Conservation (phyloP, 2,888 invertebrate species). For the Chrysina gloriosa region DNA sequence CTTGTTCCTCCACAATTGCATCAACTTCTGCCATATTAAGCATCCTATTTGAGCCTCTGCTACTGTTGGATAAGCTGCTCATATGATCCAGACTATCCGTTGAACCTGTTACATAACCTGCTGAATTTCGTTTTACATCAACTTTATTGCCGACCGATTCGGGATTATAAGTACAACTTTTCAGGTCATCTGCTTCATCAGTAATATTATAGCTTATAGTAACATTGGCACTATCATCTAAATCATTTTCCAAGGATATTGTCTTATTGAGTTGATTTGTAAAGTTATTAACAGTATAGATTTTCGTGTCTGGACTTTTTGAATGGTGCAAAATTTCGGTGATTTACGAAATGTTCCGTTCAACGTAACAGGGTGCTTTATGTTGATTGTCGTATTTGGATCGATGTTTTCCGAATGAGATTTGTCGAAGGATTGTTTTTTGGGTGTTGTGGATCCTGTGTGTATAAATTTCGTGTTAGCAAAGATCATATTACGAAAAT, state of each 20-base stretch:
- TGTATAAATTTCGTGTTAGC: not conserved
- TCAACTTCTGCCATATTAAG: slow-evolving; percentile 62
- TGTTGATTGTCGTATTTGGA: slow-evolving; percentile 47
- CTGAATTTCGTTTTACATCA: slow-evolving; percentile 47
- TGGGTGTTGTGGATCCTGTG: slow-evolving; percentile 31
- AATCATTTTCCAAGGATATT: slow-evolving; percentile 45
- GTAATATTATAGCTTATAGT: slow-evolving; percentile 38
- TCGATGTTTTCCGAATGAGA: slow-evolving; percentile 49
- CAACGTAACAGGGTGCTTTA: slow-evolving; percentile 21
- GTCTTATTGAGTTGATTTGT: slow-evolving; percentile 36
- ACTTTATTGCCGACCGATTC: slow-evolving; percentile 25
- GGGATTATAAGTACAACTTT: slow-evolving; percentile 32
- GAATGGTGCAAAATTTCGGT: slow-evolving; percentile 42
- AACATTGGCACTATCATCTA: slow-evolving; percentile 44
- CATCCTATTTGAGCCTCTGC: slow-evolving; percentile 60
- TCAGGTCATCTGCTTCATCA: slow-evolving; percentile 40
- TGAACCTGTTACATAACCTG: slow-evolving; percentile 57
- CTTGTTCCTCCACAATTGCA: slow-evolving; percentile 61
- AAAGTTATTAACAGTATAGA: slow-evolving; percentile 15
- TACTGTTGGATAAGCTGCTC: slow-evolving; percentile 61
- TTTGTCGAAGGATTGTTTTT: slow-evolving; percentile 37
- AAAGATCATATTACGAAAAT: too few relatives aligned
- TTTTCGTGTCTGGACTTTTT: slow-evolving; percentile 31
- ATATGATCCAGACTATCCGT: slow-evolving; percentile 63
- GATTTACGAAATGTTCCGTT: slow-evolving; percentile 45